A percentile compares a stretch with the other conserved stretches of the same genome.
Conservation (phyloP, 1,140 invertebrate species). For the Argopecten irradians region DNA sequence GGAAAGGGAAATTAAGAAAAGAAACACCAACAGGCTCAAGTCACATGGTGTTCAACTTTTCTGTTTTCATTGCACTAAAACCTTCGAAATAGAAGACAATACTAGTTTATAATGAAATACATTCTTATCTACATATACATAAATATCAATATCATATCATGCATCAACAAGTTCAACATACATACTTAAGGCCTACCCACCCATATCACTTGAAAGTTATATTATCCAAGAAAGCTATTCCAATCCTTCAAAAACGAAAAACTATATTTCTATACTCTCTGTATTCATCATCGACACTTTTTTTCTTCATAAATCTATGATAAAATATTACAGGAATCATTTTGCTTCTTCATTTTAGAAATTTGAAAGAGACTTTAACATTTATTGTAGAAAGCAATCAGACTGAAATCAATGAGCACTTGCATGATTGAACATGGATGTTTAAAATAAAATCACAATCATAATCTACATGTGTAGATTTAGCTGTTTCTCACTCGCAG, state of each 20-base stretch:
- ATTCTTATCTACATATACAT: conserved; percentile 11
- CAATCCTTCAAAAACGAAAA: background rate
- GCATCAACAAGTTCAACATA: background rate
- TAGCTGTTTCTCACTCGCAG: conserved; percentile 20
- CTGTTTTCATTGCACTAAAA: conserved; percentile 6
- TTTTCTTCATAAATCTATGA: no score
- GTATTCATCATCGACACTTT: background rate
- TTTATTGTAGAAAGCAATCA: background rate
- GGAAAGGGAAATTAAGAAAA: background rate
- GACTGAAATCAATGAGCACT: background rate
- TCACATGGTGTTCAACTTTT: background rate
- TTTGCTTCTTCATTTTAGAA: background rate
- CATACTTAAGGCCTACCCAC: conserved; percentile 5
- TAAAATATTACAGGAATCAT: no score
- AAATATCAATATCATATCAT: no score
- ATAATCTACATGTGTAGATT: conserved; percentile 5
- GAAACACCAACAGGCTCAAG: background rate
- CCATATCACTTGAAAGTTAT: background rate
- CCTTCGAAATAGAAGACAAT: conserved; percentile 21
- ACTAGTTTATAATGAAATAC: conserved; percentile 23
- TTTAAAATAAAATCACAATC: conserved; percentile 23
- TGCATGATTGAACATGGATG: conserved; percentile 17
- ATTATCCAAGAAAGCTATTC: background rate
- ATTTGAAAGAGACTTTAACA: background rate
- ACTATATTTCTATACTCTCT: background rate